Percentiles rank a stretch among this genome's conserved stretches.
phyloP scores from a whole-genome alignment of 2,113 vertebrate genomes.

The Corythoichthys intestinalis region DNA sequence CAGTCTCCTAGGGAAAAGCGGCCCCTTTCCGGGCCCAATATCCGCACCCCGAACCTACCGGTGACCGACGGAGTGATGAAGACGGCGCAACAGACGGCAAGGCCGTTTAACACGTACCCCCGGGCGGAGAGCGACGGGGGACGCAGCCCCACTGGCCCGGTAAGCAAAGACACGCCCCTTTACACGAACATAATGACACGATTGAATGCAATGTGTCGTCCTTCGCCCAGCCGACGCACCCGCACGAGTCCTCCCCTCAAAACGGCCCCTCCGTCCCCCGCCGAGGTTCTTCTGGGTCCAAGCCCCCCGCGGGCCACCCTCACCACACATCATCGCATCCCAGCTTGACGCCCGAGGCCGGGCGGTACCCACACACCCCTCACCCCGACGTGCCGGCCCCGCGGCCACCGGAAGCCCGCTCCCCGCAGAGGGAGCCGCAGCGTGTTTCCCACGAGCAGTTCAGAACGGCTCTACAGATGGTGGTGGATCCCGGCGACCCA shows the following conservation, averaged over 20 bases:
- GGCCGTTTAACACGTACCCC: constrained; percentile 92
- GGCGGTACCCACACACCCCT: constrained; percentile 65
- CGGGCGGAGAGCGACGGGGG: constrained; percentile 80
- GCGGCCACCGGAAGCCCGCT: constrained; percentile 62
- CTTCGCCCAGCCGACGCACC: constrained; percentile 51
- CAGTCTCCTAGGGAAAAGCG: constrained; percentile 85
- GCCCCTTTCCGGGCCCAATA: constrained; percentile 86
- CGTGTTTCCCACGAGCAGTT: constrained; percentile 94
- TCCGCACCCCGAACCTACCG: constrained; percentile 77
- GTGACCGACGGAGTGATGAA: constrained; percentile 72
- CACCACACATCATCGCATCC: constrained; percentile 73
- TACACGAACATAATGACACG: not conserved
- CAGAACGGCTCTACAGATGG: constrained; percentile 87
- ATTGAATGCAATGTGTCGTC: no score
- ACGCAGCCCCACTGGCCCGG: constrained; percentile 77
- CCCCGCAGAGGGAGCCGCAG: constrained; percentile 83
- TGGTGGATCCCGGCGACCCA: constrained; percentile 88
- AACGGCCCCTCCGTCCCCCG: constrained; percentile 72
- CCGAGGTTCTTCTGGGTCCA: constrained; percentile 38
- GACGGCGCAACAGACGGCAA: constrained; percentile 72
- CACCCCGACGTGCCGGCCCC: constrained; percentile 63
- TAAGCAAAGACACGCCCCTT: constrained; percentile 46
- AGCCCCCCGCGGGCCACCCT: constrained; percentile 55
- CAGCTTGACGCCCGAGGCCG: constrained; percentile 53
- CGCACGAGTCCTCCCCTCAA: constrained; percentile 66